Conservation (phyloP, 2,113 vertebrate species). For the Nanger granti region DNA sequence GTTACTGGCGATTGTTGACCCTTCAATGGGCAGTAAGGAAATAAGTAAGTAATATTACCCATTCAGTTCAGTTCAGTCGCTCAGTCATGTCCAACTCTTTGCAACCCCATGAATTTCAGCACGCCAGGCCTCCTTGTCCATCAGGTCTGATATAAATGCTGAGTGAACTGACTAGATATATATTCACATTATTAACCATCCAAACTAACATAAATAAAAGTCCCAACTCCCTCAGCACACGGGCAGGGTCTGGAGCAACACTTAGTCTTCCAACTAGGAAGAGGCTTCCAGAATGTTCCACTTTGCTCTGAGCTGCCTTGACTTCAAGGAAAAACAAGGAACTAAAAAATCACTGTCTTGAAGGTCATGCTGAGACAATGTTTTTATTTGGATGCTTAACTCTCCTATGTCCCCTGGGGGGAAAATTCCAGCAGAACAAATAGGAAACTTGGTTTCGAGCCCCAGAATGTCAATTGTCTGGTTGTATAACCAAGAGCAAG, state of each 20-base stretch:
- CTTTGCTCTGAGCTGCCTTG: background rate
- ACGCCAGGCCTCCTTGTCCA: too few relatives aligned
- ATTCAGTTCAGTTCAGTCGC: background rate
- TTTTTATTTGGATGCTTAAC: background rate
- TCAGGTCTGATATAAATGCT: background rate
- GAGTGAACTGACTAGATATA: background rate
- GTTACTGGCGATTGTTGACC: background rate
- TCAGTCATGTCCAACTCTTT: too few relatives aligned
- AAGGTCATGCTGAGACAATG: background rate
- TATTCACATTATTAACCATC: background rate
- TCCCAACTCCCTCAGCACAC: background rate
- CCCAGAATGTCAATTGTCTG: background rate
- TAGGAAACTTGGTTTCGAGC: background rate
- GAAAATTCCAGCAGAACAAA: background rate
- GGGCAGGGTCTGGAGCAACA: background rate
- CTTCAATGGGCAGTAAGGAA: background rate
- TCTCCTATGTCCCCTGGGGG: background rate
- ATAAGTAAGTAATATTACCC: background rate
- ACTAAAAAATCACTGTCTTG: background rate
- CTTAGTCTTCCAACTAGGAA: background rate
- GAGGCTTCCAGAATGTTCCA: background rate
- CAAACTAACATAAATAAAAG: slow-evolving; percentile 28
- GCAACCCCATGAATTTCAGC: too few relatives aligned
- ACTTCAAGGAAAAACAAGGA: background rate
- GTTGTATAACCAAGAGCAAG: background rate